These are phyloP conservation scores for Parnassius mnemosyne DNA, from an alignment of 2,888 invertebrate genomes.

Conservation along the genomic window DNA sequence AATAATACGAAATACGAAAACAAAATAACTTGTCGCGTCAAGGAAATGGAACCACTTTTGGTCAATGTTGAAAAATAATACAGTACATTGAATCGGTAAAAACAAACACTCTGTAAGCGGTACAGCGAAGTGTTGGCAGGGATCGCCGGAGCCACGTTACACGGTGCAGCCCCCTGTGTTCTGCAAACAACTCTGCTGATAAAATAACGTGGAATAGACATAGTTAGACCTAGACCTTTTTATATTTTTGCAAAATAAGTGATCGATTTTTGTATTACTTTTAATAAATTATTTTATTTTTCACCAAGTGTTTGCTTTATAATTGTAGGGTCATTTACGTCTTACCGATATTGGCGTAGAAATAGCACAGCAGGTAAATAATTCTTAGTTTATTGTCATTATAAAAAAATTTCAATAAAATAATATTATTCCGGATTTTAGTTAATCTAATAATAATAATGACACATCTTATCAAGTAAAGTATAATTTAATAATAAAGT, in stretches of 20 bases:
- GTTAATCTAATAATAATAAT: too few species aligned
- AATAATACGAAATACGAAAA: slow-evolving; percentile 11
- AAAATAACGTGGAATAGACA: slow-evolving; percentile 32
- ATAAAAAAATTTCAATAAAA: too few species aligned
- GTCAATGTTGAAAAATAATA: slow-evolving; percentile 36
- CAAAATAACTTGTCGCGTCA: slow-evolving; percentile 1
- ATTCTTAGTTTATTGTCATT: too few species aligned
- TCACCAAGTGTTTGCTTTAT: too few species aligned
- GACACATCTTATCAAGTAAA: too few species aligned
- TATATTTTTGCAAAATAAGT: background rate
- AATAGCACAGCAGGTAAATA: too few species aligned
- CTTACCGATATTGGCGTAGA: too few species aligned
- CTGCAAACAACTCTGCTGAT: slow-evolving; percentile 42
- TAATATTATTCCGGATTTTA: too few species aligned
- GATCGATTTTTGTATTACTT: too few species aligned
- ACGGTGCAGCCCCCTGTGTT: slow-evolving; percentile 29
- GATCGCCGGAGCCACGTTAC: slow-evolving; percentile 39
- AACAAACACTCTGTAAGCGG: slow-evolving; percentile 39
- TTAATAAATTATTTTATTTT: too few species aligned
- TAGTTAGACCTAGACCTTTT: background rate
- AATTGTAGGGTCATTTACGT: too few species aligned
- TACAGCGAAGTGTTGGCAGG: slow-evolving; percentile 49
- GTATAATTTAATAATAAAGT: too few species aligned
- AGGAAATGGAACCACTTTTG: slow-evolving; percentile 23
- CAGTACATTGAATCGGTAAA: slow-evolving; percentile 31